phyloP scores from a whole-genome alignment of 2,797 vertebrate species.

The Cuculus canorus region DNA sequence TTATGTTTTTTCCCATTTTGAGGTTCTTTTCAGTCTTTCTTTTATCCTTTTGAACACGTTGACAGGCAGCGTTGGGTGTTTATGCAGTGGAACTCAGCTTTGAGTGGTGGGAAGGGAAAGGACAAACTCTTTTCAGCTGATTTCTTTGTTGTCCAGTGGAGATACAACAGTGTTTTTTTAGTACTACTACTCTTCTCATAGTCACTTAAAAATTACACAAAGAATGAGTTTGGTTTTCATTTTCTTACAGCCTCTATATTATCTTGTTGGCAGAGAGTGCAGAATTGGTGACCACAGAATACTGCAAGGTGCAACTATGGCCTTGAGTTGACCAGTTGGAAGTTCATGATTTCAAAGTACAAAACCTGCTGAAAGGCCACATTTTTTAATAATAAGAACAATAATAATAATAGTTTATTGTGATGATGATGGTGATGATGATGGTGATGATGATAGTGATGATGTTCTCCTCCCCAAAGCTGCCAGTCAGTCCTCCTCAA shows the following conservation, averaged over 20 bases:
- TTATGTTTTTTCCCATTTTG: neutral
- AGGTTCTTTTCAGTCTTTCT: neutral
- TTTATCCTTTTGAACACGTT: neutral
- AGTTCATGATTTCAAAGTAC: neutral
- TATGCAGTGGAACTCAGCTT: neutral
- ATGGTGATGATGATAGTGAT: neutral
- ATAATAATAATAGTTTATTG: too few species aligned
- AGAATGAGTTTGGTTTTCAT: neutral
- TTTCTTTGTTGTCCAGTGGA: neutral
- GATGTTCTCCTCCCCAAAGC: neutral
- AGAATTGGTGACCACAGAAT: neutral
- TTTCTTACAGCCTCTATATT: neutral
- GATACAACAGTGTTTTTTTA: neutral
- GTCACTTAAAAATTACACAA: neutral
- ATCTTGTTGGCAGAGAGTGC: neutral
- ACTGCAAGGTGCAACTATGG: rapidly evolving
- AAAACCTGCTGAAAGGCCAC: neutral
- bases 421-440: too few species aligned
- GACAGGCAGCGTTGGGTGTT: neutral
- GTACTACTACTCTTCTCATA: neutral
- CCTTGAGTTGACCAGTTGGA: neutral
- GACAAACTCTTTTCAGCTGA: neutral
- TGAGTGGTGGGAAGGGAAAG: neutral
- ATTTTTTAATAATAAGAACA: too few species aligned
- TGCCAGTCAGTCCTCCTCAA: neutral